Conservation (phyloP, 1,140 invertebrate genomes). For the Homalodisca vitripennis region DNA sequence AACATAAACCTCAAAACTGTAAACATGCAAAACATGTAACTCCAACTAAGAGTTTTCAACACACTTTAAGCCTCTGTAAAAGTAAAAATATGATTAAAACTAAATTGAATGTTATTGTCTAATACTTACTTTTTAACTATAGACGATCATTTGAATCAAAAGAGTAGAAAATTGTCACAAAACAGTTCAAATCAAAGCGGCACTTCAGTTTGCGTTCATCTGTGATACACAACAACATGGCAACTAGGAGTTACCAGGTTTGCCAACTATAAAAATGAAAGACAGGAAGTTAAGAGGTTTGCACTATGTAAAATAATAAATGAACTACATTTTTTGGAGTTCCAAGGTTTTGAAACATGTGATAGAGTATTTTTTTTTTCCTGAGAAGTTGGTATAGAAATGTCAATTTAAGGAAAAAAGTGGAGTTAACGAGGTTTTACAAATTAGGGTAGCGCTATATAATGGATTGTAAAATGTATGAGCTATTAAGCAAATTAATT, state of each 20-base stretch:
- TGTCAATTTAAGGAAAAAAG: no score
- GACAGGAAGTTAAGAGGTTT: conserved; percentile 3
- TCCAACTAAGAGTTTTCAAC: conserved; percentile 4
- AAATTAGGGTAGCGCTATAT: conserved; percentile 22
- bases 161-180: not conserved
- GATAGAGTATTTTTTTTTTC: not conserved
- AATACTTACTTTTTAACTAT: conserved; percentile 21
- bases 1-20: conserved; percentile 13
- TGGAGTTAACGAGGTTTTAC: conserved; percentile 16
- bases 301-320: not conserved
- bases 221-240: not conserved
- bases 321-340: not conserved
- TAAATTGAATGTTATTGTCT: not conserved
- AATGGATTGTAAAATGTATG: no score
- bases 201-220: conserved; percentile 7
- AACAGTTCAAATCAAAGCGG: not conserved
- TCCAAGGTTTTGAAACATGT: conserved; percentile 1
- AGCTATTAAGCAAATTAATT: no score
- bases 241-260: conserved; percentile 23
- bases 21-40: conserved; percentile 19
- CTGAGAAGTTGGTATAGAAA: not conserved
- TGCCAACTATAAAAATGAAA: conserved; percentile 14
- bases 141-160: not conserved
- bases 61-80: not conserved
- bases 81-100: not conserved